Conservation (phyloP, 2,113 vertebrate species). For the Callopanchax toddi region DNA sequence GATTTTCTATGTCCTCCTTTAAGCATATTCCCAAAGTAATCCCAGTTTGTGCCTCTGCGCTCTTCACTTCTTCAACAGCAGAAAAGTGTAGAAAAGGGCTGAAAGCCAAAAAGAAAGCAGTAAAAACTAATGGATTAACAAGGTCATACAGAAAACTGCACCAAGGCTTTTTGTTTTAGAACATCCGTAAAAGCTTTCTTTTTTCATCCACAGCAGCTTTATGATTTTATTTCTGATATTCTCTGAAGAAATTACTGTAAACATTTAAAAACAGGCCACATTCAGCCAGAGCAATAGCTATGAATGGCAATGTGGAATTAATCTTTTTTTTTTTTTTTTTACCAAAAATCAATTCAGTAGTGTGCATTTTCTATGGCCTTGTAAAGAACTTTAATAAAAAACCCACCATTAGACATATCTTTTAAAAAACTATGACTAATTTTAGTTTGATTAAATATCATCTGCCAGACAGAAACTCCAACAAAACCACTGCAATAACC, state of each 20-base stretch:
- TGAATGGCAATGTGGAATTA: neutral
- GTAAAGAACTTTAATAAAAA: too few species aligned
- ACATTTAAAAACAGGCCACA: neutral
- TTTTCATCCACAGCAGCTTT: slow-evolving; percentile 10
- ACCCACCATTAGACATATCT: too few species aligned
- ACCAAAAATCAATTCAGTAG: neutral
- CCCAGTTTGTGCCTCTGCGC: slow-evolving; percentile 3
- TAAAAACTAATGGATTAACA: neutral
- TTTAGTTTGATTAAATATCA: too few species aligned
- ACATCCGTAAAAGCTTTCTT: slow-evolving; percentile 4
- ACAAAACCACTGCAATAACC: too few species aligned
- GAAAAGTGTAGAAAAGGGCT: slow-evolving; percentile 2
- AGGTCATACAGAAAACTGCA: slow-evolving; percentile 9
- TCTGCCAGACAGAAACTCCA: too few species aligned
- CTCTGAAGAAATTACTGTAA: neutral
- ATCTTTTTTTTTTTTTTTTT: neutral
- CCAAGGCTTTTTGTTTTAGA: slow-evolving; percentile 5
- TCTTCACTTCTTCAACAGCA: neutral
- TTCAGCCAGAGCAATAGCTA: neutral
- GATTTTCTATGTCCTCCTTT: slow-evolving; percentile 12
- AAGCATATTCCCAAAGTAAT: neutral
- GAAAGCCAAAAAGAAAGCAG: neutral
- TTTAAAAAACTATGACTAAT: too few species aligned
- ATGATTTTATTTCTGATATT: neutral
- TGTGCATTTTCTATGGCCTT: neutral